Conservation (phyloP, 2,888 invertebrate genomes). For the Drosophila birchii region DNA sequence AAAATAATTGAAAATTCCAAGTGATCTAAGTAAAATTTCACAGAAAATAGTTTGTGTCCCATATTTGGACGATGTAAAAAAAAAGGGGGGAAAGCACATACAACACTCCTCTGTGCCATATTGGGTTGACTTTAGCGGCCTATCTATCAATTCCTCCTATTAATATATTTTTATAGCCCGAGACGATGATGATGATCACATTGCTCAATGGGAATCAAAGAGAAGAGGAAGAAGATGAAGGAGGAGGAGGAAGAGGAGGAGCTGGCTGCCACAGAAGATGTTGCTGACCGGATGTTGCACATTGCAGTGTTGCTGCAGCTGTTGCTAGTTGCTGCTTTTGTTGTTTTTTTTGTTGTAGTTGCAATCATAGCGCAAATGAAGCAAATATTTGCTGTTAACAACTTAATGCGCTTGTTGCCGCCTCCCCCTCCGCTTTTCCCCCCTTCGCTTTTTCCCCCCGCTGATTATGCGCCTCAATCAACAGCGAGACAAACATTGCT, state of each 20-base stretch:
- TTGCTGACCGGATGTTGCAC: constrained; percentile 70
- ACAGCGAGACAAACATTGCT: constrained; percentile 47
- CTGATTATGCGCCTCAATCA: constrained; percentile 80
- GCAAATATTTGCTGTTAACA: constrained; percentile 82
- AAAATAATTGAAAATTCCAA: background rate
- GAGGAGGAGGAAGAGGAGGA: background rate
- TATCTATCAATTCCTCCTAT: constrained; percentile 12
- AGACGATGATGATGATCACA: constrained; percentile 19
- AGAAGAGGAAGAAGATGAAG: constrained; percentile 1
- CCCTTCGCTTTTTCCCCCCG: constrained; percentile 24
- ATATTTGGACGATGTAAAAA: constrained; percentile 5
- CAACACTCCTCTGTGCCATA: background rate
- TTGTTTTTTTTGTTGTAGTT: constrained; percentile 26
- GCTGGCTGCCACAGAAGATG: constrained; percentile 39
- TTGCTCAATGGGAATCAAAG: constrained; percentile 18
- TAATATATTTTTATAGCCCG: constrained; percentile 18
- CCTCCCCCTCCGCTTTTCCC: constrained; percentile 10
- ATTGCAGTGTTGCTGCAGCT: constrained; percentile 32
- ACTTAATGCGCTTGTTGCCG: constrained; percentile 78
- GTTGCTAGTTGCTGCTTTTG: constrained; percentile 51
- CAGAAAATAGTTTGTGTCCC: constrained; percentile 2
- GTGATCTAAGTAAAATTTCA: constrained; percentile 2
- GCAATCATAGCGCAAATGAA: constrained; percentile 80
- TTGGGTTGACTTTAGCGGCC: constrained; percentile 11
- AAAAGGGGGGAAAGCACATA: constrained; percentile 7